Conservation (phyloP, 1,140 invertebrate genomes). For the Lepidurus packardi region DNA sequence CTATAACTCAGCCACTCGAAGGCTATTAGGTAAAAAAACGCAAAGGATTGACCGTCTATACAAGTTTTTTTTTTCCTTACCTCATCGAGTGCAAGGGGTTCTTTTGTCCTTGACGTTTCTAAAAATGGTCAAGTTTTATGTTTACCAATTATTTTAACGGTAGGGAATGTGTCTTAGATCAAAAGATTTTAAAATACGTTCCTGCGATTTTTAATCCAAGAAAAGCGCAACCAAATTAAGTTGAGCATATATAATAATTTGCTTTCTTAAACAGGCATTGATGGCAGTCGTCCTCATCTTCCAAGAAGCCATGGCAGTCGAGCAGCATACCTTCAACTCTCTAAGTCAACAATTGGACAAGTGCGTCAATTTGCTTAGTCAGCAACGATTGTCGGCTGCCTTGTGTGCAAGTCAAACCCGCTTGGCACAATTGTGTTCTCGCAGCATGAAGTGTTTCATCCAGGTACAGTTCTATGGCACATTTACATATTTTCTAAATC, state of each 20-base stretch:
- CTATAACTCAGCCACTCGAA: too few species aligned
- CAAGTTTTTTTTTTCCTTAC: too few species aligned
- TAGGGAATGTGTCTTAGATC: too few species aligned
- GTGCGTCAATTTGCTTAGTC: constrained; percentile 14
- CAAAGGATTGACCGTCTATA: too few species aligned
- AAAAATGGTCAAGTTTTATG: too few species aligned
- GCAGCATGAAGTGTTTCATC: constrained; percentile 6
- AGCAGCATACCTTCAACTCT: constrained; percentile 5
- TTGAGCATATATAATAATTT: not conserved
- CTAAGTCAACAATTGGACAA: constrained; percentile 22
- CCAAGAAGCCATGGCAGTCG: not conserved
- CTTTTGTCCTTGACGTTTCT: too few species aligned
- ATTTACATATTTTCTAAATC: not conserved
- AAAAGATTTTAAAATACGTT: too few species aligned
- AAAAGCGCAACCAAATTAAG: too few species aligned
- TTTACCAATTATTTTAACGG: too few species aligned
- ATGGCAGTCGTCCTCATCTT: constrained; percentile 6
- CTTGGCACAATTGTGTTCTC: constrained; percentile 9
- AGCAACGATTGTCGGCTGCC: constrained; percentile 11
- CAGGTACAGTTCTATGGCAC: not conserved
- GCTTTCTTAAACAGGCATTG: not conserved
- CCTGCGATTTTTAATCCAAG: too few species aligned
- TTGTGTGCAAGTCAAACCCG: not conserved
- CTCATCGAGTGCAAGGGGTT: too few species aligned
- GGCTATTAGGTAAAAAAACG: too few species aligned